These are phyloP conservation scores for Echinops telfairi DNA, from an alignment of 2,113 vertebrate genomes.

Conservation along the genomic window DNA sequence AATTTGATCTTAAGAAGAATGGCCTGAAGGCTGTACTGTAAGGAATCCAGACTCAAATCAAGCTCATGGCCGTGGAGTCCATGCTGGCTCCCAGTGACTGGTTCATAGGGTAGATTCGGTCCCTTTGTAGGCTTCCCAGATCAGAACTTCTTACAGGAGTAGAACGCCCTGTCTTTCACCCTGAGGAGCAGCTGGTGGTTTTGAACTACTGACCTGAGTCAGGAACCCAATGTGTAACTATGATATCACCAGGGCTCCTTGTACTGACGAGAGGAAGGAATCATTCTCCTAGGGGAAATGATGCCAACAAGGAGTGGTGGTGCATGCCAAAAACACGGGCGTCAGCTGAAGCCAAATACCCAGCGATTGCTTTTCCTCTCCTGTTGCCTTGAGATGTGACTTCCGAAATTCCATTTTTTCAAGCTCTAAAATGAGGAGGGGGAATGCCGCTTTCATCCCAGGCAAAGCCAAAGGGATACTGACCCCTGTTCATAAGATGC, in stretches of 20 bases:
- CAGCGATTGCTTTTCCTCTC: not conserved
- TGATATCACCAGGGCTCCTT: no score
- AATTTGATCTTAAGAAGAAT: not conserved
- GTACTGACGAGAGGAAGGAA: not conserved
- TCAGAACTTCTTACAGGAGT: no score
- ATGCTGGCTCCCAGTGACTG: no score
- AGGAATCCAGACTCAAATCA: no score
- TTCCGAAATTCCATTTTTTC: not conserved
- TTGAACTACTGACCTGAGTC: no score
- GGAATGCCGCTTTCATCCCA: constrained; percentile 17
- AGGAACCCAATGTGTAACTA: no score
- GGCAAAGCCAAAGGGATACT: constrained; percentile 7
- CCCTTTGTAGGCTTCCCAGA: no score
- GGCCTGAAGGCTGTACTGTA: not conserved
- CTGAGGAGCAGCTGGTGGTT: no score
- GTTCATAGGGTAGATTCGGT: no score
- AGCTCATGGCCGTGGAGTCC: no score
- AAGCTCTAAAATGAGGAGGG: not conserved
- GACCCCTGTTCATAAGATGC: constrained; percentile 26
- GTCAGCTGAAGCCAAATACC: not conserved
- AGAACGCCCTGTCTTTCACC: no score
- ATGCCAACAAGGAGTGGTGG: not conserved
- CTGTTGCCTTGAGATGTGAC: not conserved
- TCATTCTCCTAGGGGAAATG: not conserved
- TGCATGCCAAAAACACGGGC: not conserved